Evolutionary conservation across 2,797 vertebrate genomes (phyloP).

Genomic region (Hypotaenidia okinawae): DNA sequence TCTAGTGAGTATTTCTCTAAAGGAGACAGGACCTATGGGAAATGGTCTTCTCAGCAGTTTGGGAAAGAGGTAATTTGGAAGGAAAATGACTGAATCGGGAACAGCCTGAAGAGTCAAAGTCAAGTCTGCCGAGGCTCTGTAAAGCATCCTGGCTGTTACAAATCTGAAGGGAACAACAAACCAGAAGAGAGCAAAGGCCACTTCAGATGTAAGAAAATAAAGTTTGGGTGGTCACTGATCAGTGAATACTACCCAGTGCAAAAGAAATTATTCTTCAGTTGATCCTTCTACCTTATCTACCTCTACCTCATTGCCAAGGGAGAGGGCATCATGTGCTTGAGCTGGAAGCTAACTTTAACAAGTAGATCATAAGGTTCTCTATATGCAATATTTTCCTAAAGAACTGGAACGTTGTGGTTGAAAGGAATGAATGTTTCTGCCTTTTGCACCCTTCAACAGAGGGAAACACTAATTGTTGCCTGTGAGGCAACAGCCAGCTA

Average conservation of each 20-base stretch:
- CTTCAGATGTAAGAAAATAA: not conserved
- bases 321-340: not conserved
- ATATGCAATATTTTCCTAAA: not conserved
- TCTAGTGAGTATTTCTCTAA: not conserved
- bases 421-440: not conserved
- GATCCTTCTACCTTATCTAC: not conserved
- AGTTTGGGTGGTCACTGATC: not conserved
- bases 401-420: not conserved
- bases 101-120: not conserved
- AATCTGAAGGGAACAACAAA: not conserved
- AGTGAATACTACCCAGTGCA: not conserved
- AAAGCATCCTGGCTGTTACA: not conserved
- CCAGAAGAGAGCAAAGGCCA: not conserved
- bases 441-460: not conserved
- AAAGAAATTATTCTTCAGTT: constrained; percentile 12
- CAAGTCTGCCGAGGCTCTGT: not conserved
- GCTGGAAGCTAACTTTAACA: not conserved
- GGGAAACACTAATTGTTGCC: not conserved
- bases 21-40: not conserved
- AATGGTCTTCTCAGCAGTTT: not conserved
- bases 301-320: not conserved
- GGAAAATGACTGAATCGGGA: not conserved
- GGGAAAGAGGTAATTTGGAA: not conserved
- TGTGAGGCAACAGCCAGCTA: not conserved
- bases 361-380: not conserved